These are phyloP conservation scores for Periphyllus acericola DNA, from an alignment of 2,888 invertebrate genomes.

Conservation along the genomic window DNA sequence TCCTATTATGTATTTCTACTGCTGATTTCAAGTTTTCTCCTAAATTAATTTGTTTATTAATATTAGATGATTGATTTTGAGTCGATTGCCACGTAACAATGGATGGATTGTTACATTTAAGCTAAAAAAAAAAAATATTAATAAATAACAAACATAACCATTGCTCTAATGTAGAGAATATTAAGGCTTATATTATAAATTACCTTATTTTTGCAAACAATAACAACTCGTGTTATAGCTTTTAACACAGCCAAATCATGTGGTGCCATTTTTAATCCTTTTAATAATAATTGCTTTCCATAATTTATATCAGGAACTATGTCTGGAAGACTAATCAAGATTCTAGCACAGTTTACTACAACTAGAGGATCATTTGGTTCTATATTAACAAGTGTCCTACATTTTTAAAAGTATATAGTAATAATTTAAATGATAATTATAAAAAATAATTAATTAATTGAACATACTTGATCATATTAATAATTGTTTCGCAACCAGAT, in stretches of 20 bases:
- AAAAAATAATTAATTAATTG: not conserved
- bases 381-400: not conserved
- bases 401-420: not conserved
- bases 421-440: not conserved
- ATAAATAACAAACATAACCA: not conserved
- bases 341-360: not conserved
- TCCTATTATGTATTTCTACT: not conserved
- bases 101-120: not conserved
- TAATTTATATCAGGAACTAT: not conserved
- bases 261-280: conserved; percentile 34
- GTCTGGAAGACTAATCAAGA: not conserved
- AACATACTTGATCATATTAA: conserved; percentile 18
- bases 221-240: not conserved
- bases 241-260: conserved; percentile 22
- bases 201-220: not conserved
- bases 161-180: not conserved
- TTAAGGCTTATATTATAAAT: not conserved
- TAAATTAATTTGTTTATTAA: not conserved
- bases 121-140: not conserved
- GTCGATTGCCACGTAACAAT: too few species aligned
- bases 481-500: not conserved
- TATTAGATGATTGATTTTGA: not conserved
- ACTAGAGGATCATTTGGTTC: conserved; percentile 13
- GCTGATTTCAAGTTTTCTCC: not conserved
- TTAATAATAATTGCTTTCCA: not conserved